Evolutionary conservation across 2,888 invertebrate species (phyloP).

Genomic region (Teleiodes luculella): DNA sequence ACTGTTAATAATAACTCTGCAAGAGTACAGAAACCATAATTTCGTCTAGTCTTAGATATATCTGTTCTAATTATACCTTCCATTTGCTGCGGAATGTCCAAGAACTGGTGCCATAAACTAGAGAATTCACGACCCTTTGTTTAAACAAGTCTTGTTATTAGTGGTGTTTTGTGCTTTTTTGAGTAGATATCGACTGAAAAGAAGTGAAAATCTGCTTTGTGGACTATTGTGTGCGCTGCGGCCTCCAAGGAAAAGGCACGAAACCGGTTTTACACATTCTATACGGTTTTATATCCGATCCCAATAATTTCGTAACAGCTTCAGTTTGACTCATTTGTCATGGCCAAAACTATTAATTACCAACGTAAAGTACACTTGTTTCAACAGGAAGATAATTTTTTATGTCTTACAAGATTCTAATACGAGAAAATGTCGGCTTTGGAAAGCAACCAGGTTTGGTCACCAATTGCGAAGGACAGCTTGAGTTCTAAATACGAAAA

Average conservation of each 20-base stretch:
- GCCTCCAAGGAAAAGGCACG: background rate
- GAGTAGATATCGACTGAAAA: conserved; percentile 29
- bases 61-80: conserved; percentile 46
- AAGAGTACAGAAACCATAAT: conserved; percentile 51
- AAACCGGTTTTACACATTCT: conserved; percentile 9
- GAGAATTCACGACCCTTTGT: conserved; percentile 67
- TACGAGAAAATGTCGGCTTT: conserved; percentile 25
- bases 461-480: conserved; percentile 38
- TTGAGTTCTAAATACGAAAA: conserved; percentile 64
- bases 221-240: background rate
- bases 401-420: conserved; percentile 47
- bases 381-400: conserved; percentile 19
- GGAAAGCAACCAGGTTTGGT: conserved; percentile 44
- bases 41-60: conserved; percentile 67
- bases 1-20: conserved; percentile 48
- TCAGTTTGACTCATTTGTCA: background rate
- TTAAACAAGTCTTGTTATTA: conserved; percentile 45
- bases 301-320: background rate
- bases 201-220: conserved; percentile 7
- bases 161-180: conserved; percentile 29
- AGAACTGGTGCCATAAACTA: conserved; percentile 67
- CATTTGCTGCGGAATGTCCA: conserved; percentile 52
- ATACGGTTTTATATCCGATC: background rate
- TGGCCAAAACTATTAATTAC: background rate
- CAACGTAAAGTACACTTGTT: background rate